Base-by-base conservation (phyloP, 2,797 vertebrate genomes). In the Perodicticus potto region DNA sequence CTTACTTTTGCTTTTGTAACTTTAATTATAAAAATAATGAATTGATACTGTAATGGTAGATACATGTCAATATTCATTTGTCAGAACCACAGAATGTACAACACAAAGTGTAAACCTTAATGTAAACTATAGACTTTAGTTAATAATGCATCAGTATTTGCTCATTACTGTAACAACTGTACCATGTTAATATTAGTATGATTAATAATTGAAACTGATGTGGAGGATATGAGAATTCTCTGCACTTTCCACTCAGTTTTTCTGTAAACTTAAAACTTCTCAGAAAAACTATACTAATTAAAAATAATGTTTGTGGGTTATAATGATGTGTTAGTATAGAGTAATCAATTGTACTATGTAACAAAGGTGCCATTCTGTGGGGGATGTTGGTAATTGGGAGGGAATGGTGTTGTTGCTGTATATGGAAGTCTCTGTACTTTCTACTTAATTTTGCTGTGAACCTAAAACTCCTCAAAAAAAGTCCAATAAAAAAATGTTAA, bases 21-120 rank as follows among this genome's bases (percentile, higher is more conserved):
- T 90, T 94, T 61, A 72, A 61, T 78, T 70, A 81, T 19, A 90
- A 83, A 92, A 86, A 73, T 82, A 92, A 55, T 45, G 59, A 85
- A 16, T 34, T 86, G 14, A 88, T 86, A 55, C 23, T 29, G 0
- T 65, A 69, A n/a, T 67, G 10, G 19, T 95, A 10, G n/a, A 16
- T 45, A 27, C 53, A 49, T 37, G 1, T 82, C 45, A 63, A 55
- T 65, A 72, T 67, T 45, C 45, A 78, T 61, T 76, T 85, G 14
- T 77, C 23, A 90, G 49, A 86, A 82, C 29, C 34, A 80, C 23
- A 76, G 49, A 53, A 61, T n/a, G 7, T 45, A 40, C 6, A 85
- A 69, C 22, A 78, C 76, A 86, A 70, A 91, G 3, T 29, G 37
- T 72, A 12, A 91, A 78, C 12, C 4, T 53, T 73, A 59, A 49